These are phyloP conservation scores for Eilema sororculum DNA, from an alignment of 2,888 invertebrate species.

Conservation along the genomic window DNA sequence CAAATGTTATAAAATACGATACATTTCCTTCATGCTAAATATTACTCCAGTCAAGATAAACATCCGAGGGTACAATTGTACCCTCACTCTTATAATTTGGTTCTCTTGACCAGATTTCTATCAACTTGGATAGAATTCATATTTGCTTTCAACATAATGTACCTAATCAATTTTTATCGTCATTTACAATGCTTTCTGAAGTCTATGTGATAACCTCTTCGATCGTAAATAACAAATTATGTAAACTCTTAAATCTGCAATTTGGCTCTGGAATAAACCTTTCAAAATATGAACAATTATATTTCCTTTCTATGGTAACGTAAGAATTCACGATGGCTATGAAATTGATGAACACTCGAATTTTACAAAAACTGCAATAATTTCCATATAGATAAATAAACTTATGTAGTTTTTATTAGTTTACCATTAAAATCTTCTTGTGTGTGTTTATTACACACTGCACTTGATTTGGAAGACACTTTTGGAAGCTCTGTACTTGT, in stretches of 20 bases:
- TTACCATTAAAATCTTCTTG: constrained; percentile 71
- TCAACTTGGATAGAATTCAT: not conserved
- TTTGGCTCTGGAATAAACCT: not conserved
- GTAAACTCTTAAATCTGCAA: not conserved
- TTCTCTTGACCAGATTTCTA: no score
- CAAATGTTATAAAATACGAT: not conserved
- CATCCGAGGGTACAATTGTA: no score
- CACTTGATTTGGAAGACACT: constrained; percentile 55
- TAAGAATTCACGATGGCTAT: not conserved
- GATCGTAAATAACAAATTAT: not conserved
- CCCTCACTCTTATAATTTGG: no score
- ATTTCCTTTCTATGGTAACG: not conserved
- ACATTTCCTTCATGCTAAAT: constrained; percentile 1
- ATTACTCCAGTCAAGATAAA: no score
- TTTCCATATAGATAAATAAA: constrained; percentile 3
- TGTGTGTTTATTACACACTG: constrained; percentile 41
- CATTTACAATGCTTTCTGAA: not conserved
- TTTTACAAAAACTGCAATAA: not conserved
- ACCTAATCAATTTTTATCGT: not conserved
- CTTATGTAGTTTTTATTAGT: constrained; percentile 57
- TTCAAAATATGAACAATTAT: not conserved
- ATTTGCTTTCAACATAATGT: not conserved
- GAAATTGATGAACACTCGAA: not conserved
- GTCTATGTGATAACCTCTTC: not conserved
- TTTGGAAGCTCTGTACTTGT: constrained; percentile 54